Percentiles rank a stretch among this genome's conserved stretches.
These are phyloP conservation scores for Camponotus pennsylvanicus DNA, from an alignment of 1,140 invertebrate genomes.

Conservation along the genomic window DNA sequence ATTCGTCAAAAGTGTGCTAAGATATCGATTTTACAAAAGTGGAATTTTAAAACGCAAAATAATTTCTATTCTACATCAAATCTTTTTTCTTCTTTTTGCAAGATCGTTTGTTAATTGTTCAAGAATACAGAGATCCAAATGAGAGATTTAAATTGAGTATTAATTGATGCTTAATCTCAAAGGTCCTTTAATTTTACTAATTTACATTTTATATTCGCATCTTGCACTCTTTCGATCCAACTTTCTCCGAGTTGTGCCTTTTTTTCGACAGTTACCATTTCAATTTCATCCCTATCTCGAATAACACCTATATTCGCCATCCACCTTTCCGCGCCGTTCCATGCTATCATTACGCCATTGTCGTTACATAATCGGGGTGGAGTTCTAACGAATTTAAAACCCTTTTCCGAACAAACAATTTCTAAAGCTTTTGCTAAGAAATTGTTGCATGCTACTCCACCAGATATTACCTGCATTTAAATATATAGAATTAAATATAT, in stretches of 20 bases:
- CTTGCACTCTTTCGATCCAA: slow-evolving; percentile 86
- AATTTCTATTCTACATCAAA: not conserved
- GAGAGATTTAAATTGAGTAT: not conserved
- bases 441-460: slow-evolving; percentile 97
- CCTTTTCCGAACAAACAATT: slow-evolving; percentile 89
- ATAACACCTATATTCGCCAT: slow-evolving; percentile 83
- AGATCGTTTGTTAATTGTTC: not conserved
- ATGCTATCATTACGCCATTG: slow-evolving; percentile 99
- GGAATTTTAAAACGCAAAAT: not conserved
- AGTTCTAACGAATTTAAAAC: slow-evolving; percentile 91
- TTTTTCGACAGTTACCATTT: slow-evolving; percentile 85
- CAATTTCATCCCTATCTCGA: slow-evolving; percentile 83
- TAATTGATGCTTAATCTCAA: not conserved
- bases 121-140: not conserved
- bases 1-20: not conserved
- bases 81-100: not conserved
- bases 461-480: slow-evolving; percentile 93
- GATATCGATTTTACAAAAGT: not conserved
- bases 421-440: slow-evolving; percentile 91
- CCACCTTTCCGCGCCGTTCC: slow-evolving; percentile 97
- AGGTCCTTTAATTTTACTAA: slow-evolving; percentile 85
- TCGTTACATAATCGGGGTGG: slow-evolving; percentile 97
- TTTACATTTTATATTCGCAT: slow-evolving; percentile 88
- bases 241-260: slow-evolving; percentile 87
- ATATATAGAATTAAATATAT: not conserved